Percentiles rank a stretch among this genome's conserved stretches.
Conservation (phyloP, 2,888 invertebrate species). For the Caenorhabditis sulstoni region DNA sequence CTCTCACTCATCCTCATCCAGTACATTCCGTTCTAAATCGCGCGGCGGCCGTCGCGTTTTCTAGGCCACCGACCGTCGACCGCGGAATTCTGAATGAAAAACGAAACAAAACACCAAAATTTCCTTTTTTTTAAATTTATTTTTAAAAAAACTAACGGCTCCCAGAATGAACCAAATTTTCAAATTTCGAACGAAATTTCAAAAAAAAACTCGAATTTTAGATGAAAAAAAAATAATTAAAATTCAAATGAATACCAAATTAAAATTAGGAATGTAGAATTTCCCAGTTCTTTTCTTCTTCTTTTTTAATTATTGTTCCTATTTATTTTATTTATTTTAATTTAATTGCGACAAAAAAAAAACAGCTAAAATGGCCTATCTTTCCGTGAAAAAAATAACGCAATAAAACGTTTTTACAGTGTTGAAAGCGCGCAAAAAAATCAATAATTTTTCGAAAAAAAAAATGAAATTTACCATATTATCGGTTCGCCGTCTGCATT, state of each 20-base stretch:
- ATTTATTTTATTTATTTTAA: conserved; percentile 7
- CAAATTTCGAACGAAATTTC: too few species aligned
- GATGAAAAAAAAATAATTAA: too few species aligned
- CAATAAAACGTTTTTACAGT: conserved; percentile 1
- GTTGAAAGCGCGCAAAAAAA: too few species aligned
- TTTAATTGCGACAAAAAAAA: too few species aligned
- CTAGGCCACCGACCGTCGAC: conserved; percentile 14
- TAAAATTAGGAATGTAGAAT: background rate
- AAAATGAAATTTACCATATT: too few species aligned
- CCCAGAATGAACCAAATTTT: conserved; percentile 48
- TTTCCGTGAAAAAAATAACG: too few species aligned
- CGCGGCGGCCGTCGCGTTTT: background rate
- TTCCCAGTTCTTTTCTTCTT: background rate
- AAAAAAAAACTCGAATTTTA: background rate
- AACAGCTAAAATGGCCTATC: too few species aligned
- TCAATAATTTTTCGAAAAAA: too few species aligned
- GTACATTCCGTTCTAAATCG: conserved; percentile 38
- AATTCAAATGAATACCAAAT: background rate
- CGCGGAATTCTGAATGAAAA: too few species aligned
- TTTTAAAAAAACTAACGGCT: too few species aligned
- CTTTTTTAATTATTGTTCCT: background rate
- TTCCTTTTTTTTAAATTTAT: background rate
- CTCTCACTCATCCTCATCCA: conserved; percentile 81
- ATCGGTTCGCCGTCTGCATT: too few species aligned
- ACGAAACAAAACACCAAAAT: background rate